These are phyloP conservation scores for Seladonia tumulorum DNA, from an alignment of 2,888 invertebrate genomes.

Conservation along the genomic window DNA sequence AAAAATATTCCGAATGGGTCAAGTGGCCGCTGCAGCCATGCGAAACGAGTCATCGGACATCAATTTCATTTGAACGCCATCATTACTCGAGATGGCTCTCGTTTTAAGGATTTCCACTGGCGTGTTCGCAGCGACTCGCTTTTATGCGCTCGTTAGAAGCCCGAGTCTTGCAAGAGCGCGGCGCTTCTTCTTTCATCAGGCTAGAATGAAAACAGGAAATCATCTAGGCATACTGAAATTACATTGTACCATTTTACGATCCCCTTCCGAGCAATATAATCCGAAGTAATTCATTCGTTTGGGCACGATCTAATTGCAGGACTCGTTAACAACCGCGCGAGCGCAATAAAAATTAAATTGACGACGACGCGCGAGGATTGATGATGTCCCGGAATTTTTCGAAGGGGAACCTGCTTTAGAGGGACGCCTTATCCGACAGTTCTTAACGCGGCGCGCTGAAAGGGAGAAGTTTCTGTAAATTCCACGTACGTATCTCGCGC, in stretches of 20 bases:
- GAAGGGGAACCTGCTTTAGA: not conserved
- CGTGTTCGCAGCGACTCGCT: not conserved
- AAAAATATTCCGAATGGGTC: not conserved
- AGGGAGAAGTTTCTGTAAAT: slow-evolving; percentile 31
- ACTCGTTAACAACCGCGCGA: slow-evolving; percentile 16
- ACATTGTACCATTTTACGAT: slow-evolving; percentile 50
- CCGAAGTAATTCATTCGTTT: slow-evolving; percentile 25
- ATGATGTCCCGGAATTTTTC: not conserved
- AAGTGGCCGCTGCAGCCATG: not conserved
- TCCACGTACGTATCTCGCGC: slow-evolving; percentile 10
- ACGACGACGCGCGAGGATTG: slow-evolving; percentile 2
- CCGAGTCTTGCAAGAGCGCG: slow-evolving; percentile 15
- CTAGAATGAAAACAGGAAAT: slow-evolving; percentile 33
- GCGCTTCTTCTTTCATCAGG: slow-evolving; percentile 28
- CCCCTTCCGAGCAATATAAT: slow-evolving; percentile 15
- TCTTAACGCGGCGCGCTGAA: not conserved
- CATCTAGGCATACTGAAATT: slow-evolving; percentile 30
- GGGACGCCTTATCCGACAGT: not conserved
- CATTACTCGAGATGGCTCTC: not conserved
- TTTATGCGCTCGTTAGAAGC: slow-evolving; percentile 47
- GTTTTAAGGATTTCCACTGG: not conserved
- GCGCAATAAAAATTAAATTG: slow-evolving; percentile 21
- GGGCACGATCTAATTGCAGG: not conserved
- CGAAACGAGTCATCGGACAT: not conserved
- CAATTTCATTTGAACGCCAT: not conserved